Conservation (phyloP, 53 echinoderm and acorn worm genomes). For the Pentamera pediparva region DNA sequence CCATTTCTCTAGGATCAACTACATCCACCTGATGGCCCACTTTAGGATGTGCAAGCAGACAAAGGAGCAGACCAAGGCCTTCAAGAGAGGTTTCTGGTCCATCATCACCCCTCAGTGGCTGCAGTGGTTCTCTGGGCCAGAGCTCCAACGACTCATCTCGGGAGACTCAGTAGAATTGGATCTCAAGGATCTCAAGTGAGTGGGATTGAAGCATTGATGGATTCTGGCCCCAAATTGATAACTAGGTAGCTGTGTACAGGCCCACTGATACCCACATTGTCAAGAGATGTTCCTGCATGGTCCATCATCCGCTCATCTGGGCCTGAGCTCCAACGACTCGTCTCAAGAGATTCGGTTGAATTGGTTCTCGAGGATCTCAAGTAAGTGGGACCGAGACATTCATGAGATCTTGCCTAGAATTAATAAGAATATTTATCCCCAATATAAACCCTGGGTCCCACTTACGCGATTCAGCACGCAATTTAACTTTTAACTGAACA, state of each 20-base stretch:
- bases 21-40: slow-evolving; percentile 98
- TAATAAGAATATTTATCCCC: too few relatives aligned
- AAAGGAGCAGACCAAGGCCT: slow-evolving; percentile 88
- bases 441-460: too few relatives aligned
- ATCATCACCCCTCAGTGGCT: slow-evolving; percentile 92
- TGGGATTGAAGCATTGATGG: background rate
- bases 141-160: slow-evolving; percentile 91
- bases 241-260: too few relatives aligned
- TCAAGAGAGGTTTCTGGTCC: slow-evolving; percentile 89
- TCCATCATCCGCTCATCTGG: slow-evolving; percentile 95
- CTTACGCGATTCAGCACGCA: too few relatives aligned
- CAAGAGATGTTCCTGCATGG: slow-evolving; percentile 81
- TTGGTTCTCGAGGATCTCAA: slow-evolving; percentile 72
- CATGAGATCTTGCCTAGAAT: too few relatives aligned
- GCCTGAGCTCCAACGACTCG: slow-evolving; percentile 87
- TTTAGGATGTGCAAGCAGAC: slow-evolving; percentile 90
- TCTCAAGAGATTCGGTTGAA: slow-evolving; percentile 79
- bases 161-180: slow-evolving; percentile 78
- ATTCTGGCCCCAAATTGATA: background rate
- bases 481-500: too few relatives aligned
- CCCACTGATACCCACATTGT: slow-evolving; percentile 90
- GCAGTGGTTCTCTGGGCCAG: slow-evolving; percentile 96
- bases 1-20: slow-evolving; percentile 73
- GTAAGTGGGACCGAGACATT: slow-evolving; percentile 6
- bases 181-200: slow-evolving; percentile 69